Evolutionary conservation across 1,140 invertebrate species (phyloP).

Genomic region (Yoshiicerus persimilis): DNA sequence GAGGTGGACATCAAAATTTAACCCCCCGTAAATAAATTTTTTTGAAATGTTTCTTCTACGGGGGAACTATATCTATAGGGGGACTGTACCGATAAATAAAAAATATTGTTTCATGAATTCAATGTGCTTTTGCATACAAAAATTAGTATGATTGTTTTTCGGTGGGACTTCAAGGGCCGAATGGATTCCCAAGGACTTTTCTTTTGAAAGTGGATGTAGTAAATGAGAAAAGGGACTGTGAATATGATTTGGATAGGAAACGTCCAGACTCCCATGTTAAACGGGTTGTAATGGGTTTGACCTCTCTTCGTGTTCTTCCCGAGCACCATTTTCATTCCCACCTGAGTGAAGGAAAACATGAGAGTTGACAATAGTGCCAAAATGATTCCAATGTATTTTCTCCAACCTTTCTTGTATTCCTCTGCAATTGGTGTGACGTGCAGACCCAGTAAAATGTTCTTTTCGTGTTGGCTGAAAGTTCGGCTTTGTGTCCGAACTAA

Average conservation of each 20-base stretch:
- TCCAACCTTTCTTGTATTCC: neutral
- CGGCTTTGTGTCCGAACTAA: too few relatives aligned
- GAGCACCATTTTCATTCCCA: neutral
- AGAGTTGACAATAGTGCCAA: conserved; percentile 2
- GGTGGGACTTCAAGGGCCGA: neutral
- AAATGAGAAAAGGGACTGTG: conserved; percentile 48
- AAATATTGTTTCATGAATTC: too few relatives aligned
- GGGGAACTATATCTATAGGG: too few relatives aligned
- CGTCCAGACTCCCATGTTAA: conserved; percentile 25
- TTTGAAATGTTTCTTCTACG: too few relatives aligned
- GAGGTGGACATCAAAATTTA: too few relatives aligned
- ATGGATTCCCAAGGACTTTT: neutral
- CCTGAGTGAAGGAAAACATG: conserved; percentile 18
- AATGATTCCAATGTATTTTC: neutral
- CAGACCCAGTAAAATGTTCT: too few relatives aligned
- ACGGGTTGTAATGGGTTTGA: neutral
- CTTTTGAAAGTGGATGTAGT: neutral
- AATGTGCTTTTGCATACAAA: neutral
- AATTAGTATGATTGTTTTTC: neutral
- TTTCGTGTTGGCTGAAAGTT: too few relatives aligned
- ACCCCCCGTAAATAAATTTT: too few relatives aligned
- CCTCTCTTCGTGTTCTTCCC: neutral
- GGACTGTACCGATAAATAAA: too few relatives aligned
- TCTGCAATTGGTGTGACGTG: too few relatives aligned
- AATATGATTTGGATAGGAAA: neutral